phyloP scores from a whole-genome alignment of 2,797 vertebrate species.

The Peromyscus attwateri region DNA sequence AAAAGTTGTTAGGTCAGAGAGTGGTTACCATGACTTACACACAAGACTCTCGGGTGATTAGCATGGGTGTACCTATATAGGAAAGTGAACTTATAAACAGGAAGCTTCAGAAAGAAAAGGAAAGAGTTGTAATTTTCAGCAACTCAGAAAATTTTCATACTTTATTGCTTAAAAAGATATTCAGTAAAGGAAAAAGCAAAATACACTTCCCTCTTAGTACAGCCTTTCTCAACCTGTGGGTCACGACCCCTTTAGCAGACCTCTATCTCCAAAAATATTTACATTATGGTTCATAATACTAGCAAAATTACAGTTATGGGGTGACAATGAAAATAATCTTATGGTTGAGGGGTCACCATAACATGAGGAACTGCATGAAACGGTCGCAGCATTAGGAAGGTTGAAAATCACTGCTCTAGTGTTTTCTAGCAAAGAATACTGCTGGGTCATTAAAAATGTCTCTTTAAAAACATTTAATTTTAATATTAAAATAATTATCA shows the following conservation, averaged over 20 bases:
- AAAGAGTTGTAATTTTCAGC: constrained; percentile 43
- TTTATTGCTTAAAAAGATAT: background rate
- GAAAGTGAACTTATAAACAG: background rate
- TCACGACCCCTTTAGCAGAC: background rate
- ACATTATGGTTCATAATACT: background rate
- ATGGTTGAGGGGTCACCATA: background rate
- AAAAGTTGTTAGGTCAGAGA: background rate
- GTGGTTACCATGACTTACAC: background rate
- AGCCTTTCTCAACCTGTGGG: background rate
- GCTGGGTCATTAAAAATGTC: background rate
- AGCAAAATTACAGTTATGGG: background rate
- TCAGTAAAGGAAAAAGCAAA: background rate
- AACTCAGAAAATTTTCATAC: constrained; percentile 1
- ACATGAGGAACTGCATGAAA: background rate
- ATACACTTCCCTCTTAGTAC: too few species aligned
- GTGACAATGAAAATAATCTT: background rate
- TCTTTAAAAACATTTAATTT: background rate
- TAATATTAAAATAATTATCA: background rate
- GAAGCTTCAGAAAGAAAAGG: background rate
- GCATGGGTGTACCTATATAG: background rate
- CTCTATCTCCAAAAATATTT: background rate
- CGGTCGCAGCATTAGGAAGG: background rate
- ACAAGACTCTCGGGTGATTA: background rate
- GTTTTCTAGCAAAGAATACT: background rate
- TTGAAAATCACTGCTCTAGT: background rate